These are phyloP conservation scores for Saturnia pavonia DNA, from an alignment of 2,888 invertebrate species.

Conservation along the genomic window DNA sequence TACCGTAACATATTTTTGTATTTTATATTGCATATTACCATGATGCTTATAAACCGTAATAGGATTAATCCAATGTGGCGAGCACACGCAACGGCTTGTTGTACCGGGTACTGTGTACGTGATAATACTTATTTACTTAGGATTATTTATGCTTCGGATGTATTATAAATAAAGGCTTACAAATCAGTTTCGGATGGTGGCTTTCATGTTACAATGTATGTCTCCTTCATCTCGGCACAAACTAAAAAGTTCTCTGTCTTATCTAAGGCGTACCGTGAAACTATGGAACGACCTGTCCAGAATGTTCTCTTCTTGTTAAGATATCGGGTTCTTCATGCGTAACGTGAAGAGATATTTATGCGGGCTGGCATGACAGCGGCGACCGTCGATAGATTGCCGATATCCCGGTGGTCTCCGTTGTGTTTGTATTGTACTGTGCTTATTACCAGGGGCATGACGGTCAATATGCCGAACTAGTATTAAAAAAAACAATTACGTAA, in stretches of 20 bases:
- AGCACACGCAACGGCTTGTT: not conserved
- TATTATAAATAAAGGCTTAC: not conserved
- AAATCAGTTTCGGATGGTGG: not conserved
- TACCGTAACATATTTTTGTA: not conserved
- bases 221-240: too few relatives aligned
- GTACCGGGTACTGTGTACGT: not conserved
- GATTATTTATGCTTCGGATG: not conserved
- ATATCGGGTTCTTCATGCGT: too few relatives aligned
- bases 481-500: not conserved
- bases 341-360: too few relatives aligned
- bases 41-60: not conserved
- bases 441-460: not conserved
- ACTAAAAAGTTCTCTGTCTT: too few relatives aligned
- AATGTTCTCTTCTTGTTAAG: too few relatives aligned
- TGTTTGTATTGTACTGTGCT: too few relatives aligned
- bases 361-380: too few relatives aligned
- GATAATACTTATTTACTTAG: not conserved
- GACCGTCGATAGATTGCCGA: too few relatives aligned
- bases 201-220: not conserved
- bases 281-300: too few relatives aligned
- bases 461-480: too few relatives aligned
- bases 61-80: not conserved
- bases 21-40: not conserved
- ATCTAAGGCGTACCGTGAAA: too few relatives aligned
- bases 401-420: too few relatives aligned